Evolutionary conservation across 2,797 vertebrate species (phyloP).

Genomic region (Gallinago solitaria): DNA sequence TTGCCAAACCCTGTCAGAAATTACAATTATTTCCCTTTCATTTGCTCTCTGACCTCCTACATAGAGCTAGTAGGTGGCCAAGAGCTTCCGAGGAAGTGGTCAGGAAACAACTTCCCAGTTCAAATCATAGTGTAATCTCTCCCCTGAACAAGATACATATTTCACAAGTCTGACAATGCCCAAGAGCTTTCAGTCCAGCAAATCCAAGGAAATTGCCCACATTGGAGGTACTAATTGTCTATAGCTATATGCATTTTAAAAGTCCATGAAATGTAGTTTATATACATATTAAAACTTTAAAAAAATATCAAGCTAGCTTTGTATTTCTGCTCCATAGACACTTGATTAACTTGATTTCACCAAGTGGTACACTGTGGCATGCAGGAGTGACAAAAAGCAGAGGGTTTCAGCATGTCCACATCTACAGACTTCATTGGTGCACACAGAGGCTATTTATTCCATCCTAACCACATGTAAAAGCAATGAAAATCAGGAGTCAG

Average conservation of each 20-base stretch:
- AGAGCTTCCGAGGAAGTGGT: not conserved
- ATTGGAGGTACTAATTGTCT: not conserved
- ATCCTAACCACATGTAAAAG: not conserved
- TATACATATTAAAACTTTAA: not conserved
- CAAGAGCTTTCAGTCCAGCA: not conserved
- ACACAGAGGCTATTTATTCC: not conserved
- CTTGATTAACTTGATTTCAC: not conserved
- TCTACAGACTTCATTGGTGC: not conserved
- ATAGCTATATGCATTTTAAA: not conserved
- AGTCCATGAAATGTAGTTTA: not conserved
- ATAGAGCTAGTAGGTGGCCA: not conserved
- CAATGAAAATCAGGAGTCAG: not conserved
- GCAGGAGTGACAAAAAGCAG: not conserved
- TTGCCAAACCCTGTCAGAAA: not conserved
- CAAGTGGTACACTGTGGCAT: accelerated
- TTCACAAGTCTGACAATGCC: not conserved
- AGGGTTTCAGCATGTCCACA: not conserved
- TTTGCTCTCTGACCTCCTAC: not conserved
- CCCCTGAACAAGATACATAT: accelerated
- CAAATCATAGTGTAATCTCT: not conserved
- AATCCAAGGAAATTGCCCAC: not conserved
- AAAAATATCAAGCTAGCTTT: not conserved
- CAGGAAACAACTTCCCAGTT: not conserved
- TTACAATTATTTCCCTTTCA: not conserved
- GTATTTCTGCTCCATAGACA: not conserved